A percentile compares a stretch with the other conserved stretches of the same genome.
Evolutionary conservation across 2,113 vertebrate genomes (phyloP).

Genomic region (Anolis carolinensis): DNA sequence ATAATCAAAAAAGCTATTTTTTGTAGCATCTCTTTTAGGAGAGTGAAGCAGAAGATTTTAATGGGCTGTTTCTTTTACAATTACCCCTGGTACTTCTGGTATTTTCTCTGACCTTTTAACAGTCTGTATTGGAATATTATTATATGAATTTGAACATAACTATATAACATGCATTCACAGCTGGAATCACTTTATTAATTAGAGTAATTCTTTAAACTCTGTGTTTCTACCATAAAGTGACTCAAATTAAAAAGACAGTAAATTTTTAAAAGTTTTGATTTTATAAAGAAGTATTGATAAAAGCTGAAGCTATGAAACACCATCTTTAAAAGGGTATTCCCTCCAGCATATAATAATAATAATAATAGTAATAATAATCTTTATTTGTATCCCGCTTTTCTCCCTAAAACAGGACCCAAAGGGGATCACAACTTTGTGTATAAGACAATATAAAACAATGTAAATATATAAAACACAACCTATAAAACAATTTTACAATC

Average conservation of each 20-base stretch:
- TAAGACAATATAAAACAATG: too few relatives aligned
- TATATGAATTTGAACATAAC: background rate
- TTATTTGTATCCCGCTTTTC: too few relatives aligned
- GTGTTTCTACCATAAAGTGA: background rate
- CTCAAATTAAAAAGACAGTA: background rate
- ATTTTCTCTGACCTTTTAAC: background rate
- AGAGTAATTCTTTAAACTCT: background rate
- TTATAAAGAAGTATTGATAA: background rate
- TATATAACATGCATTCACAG: background rate
- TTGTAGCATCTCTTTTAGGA: conserved; percentile 10
- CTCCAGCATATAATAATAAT: too few relatives aligned
- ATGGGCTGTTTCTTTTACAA: conserved; percentile 4
- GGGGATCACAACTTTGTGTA: too few relatives aligned
- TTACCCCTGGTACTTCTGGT: background rate
- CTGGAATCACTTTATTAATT: background rate
- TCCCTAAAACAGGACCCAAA: too few relatives aligned
- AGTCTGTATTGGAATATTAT: background rate
- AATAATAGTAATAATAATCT: too few relatives aligned
- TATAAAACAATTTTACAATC: too few relatives aligned
- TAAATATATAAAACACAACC: too few relatives aligned
- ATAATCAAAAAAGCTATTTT: conserved; percentile 18
- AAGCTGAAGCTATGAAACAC: background rate
- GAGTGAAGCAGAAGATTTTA: conserved; percentile 20
- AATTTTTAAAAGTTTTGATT: background rate
- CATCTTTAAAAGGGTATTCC: background rate